Evolutionary conservation across 2,888 invertebrate genomes (phyloP), one percentile per base, ranked within the genome.

Genomic region (Cheilosia scutellata): DNA sequence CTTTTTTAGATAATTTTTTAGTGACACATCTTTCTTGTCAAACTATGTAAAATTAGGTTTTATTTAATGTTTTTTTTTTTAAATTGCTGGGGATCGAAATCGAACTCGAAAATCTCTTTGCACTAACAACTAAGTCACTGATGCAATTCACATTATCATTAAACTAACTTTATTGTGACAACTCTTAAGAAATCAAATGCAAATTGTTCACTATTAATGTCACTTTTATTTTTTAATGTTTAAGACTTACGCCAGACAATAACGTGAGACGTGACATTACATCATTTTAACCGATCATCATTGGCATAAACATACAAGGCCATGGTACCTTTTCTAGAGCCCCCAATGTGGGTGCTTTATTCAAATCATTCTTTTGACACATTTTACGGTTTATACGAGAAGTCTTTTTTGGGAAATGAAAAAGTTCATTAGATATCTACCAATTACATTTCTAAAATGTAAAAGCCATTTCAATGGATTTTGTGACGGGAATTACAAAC

Each of bases 401-500:
- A 9, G 11, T 47, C 16, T 20, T 47, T 47, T 20, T 47, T 16
- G 7, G 20, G 9, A 47, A 47, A 6, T 7, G n/a, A 7, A 3
- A 3, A 47, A 47, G 7, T 47, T 20, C 5, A 16, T 20, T 47
- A 47, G 6, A 47, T 47, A n/a, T n/a, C n/a, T n/a, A 7, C 16
- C 20, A 6, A 7, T 9, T 20, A 7, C 6, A 3, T 20, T 47
- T 11, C 11, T 11, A 11, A 63, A 72, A 40, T 53, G n/a, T 53
- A 11, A 44, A 44, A 53, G 20, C 6, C 37, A 33, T 63, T 63
- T 16, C 29, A 53, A 44, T 16, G 31, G 25, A 25, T 44, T 9
- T 31, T 53, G 53, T 63, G 72, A 74, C 62, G 20, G 4, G 44
- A 62, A 42, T 63, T 20, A n/a, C 27, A 60, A 60, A 27, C n/a